Conservation (phyloP, 2,797 vertebrate genomes). For the Microcaecilia unicolor region DNA sequence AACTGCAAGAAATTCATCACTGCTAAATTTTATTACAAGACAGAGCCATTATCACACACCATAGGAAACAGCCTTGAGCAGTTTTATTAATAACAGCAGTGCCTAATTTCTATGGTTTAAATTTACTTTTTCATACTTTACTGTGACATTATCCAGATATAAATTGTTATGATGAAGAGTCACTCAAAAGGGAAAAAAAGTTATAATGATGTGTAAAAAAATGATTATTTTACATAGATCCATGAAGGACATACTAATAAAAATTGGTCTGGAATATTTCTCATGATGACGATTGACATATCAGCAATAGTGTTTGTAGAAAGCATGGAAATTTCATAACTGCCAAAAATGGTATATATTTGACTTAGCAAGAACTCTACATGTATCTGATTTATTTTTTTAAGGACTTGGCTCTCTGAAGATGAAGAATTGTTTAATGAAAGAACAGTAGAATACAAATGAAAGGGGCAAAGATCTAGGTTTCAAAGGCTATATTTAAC, state of each 20-base stretch:
- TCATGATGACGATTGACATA: constrained; percentile 65
- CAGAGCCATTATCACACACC: constrained; percentile 52
- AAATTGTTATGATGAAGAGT: constrained; percentile 66
- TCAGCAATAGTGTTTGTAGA: constrained; percentile 62
- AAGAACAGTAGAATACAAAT: constrained; percentile 61
- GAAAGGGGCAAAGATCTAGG: constrained; percentile 46
- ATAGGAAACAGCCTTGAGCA: constrained; percentile 48
- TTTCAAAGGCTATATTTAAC: constrained; percentile 56
- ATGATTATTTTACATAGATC: constrained; percentile 56
- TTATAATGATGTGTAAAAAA: constrained; percentile 39
- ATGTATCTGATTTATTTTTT: constrained; percentile 73
- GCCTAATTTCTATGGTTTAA: constrained; percentile 52
- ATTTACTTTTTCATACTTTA: constrained; percentile 56
- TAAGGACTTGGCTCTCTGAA: constrained; percentile 61
- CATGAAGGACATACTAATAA: constrained; percentile 62
- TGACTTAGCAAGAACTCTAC: constrained; percentile 62
- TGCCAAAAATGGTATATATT: constrained; percentile 70
- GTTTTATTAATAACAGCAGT: constrained; percentile 58
- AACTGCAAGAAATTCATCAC: constrained; percentile 47
- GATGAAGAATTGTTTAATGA: constrained; percentile 71
- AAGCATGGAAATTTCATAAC: constrained; percentile 74
- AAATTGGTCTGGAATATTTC: constrained; percentile 66
- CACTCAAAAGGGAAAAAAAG: constrained; percentile 43
- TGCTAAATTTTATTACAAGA: constrained; percentile 40
- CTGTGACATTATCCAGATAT: constrained; percentile 67